phyloP scores from a whole-genome alignment of 2,113 vertebrate species.

The Sphaerodactylus townsendi region DNA sequence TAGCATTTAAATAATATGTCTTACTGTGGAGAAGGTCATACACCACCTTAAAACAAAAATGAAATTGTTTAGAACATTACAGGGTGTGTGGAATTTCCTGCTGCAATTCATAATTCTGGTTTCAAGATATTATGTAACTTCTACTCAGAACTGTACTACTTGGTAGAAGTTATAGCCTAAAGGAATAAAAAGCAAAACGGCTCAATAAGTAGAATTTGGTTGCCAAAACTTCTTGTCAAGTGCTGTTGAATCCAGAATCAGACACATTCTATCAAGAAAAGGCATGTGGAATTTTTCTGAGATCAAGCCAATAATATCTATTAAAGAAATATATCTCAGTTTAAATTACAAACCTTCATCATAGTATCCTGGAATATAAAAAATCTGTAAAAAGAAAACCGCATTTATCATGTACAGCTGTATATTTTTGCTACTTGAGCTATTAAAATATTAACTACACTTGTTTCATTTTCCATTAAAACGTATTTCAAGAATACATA shows the following conservation, averaged over 20 bases:
- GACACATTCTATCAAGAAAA: not conserved
- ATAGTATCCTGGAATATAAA: not conserved
- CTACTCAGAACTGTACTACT: not conserved
- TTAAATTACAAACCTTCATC: not conserved
- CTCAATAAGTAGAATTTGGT: not conserved
- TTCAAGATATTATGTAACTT: not conserved
- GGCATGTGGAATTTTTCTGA: not conserved
- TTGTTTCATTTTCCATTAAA: conserved; percentile 8
- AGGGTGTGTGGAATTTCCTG: not conserved
- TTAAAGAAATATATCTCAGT: too few relatives aligned
- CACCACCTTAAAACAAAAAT: not conserved
- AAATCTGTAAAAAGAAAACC: not conserved
- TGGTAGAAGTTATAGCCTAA: not conserved
- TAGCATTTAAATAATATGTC: too few relatives aligned
- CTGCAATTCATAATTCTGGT: not conserved
- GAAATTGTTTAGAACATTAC: not conserved
- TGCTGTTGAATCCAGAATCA: not conserved
- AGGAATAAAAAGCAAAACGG: not conserved
- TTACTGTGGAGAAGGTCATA: not conserved
- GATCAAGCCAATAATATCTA: not conserved
- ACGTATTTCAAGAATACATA: not conserved
- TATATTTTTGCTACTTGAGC: not conserved
- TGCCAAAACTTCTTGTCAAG: not conserved
- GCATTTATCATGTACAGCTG: not conserved
- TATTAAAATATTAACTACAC: conserved; percentile 46